Base-by-base conservation (phyloP, 1,140 invertebrate species). In the Battus philenor region DNA sequence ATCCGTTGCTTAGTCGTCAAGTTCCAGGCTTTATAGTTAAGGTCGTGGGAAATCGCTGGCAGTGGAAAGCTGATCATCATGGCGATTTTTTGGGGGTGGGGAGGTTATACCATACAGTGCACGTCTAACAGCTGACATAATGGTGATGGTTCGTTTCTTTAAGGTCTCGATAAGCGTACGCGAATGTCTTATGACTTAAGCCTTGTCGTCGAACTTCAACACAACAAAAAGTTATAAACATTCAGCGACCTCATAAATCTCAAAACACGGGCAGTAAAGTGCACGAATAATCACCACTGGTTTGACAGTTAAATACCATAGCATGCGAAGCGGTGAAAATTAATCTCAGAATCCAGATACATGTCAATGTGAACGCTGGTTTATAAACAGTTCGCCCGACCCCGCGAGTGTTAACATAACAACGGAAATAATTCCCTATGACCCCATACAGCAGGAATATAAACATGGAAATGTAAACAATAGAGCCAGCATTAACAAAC, bases 331-430 rank as follows among this genome's bases (percentile, higher is more conserved):
- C 17, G 13, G 33, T 36, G 8, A 9, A 36, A 5, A 20, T 20
- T 17, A 11, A 36, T 20, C 24, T 27, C 10, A 17, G 8, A 17
- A 41, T 33, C 32, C 32, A 17, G 32, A 17, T 29, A 41, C 38
- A 29, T 29, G 38, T 41, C 38, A 41, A 26, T 29, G 17, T 15
- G n/a, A 7, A 33, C 24, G 26, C 29, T 26, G 27, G 38, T 41
- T 41, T 41, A 41, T 16, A 29, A 41, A 41, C 13, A n/a, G n/a
- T n/a, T n/a, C n/a, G n/a, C n/a, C 24, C 12, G 38, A 41, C 16
- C 12, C 38, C 38, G 38, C n/a, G 22, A 11, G 10, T 30, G 29
- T 30, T 30, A 30, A 30, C 29, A 41, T 10, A 29, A 27, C 36
- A 41, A 29, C 26, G 13, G 24, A 41, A 41, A 41, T 41, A 41